Percentiles rank a stretch among this genome's conserved stretches.
Evolutionary conservation across 35 echinoderm and acorn worm genomes (phyloP).

Genomic region (Chiridota heheva): DNA sequence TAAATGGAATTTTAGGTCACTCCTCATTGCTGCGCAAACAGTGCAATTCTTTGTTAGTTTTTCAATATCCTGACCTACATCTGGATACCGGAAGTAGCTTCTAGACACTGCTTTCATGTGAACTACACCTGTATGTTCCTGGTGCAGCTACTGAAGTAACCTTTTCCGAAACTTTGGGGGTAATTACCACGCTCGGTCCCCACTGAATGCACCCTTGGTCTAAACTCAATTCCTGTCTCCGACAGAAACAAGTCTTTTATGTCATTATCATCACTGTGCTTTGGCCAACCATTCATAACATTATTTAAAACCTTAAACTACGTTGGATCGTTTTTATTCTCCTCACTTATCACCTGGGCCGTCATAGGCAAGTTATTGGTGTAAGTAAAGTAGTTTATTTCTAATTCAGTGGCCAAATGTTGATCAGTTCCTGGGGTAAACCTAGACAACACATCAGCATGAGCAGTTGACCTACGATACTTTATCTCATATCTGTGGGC

Average conservation of each 20-base stretch:
- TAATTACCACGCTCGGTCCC: conserved; percentile 61
- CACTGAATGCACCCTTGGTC: conserved; percentile 63
- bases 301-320: conserved; percentile 52
- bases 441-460: conserved; percentile 62
- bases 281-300: conserved; percentile 62
- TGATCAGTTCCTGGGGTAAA: conserved; percentile 28
- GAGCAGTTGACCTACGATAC: conserved; percentile 43
- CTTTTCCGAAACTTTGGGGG: conserved; percentile 36
- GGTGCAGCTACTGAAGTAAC: conserved; percentile 52
- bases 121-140: conserved; percentile 44
- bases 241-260: conserved; percentile 29
- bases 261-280: conserved; percentile 45
- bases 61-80: conserved; percentile 64
- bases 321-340: conserved; percentile 48
- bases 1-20: conserved; percentile 47
- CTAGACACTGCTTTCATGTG: conserved; percentile 61
- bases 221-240: conserved; percentile 44
- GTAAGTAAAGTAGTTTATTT: conserved; percentile 66
- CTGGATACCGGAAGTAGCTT: conserved; percentile 68
- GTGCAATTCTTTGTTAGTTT: conserved; percentile 21
- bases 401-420: conserved; percentile 56
- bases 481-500: conserved; percentile 65
- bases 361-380: conserved; percentile 57
- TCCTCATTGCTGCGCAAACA: conserved; percentile 28
- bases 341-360: conserved; percentile 49